phyloP scores from a whole-genome alignment of 2,797 vertebrate species.

The Arctocebus calabarensis region DNA sequence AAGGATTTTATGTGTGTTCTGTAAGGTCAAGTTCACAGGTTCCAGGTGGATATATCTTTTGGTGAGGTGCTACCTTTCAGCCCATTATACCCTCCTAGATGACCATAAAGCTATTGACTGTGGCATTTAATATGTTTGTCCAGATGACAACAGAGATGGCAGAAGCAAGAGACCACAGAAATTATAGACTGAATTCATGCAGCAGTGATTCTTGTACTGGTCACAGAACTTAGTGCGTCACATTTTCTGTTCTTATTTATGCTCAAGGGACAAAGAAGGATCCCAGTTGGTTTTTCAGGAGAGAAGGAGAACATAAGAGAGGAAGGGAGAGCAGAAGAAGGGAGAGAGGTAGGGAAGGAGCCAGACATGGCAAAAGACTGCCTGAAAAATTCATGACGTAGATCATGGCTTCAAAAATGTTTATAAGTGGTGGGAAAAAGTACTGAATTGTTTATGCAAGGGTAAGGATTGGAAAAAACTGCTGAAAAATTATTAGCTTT shows the following conservation, averaged over 20 bases:
- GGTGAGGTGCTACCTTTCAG: background rate
- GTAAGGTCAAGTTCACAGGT: background rate
- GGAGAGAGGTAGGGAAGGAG: background rate
- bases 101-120: background rate
- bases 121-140: background rate
- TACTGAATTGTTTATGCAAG: background rate
- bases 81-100: background rate
- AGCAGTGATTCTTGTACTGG: background rate
- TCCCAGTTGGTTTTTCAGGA: background rate
- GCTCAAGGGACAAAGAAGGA: background rate
- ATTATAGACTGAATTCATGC: background rate
- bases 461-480: background rate
- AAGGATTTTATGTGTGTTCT: background rate
- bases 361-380: background rate
- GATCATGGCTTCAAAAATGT: background rate
- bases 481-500: background rate
- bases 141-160: background rate
- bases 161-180: background rate
- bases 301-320: background rate
- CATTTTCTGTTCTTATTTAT: background rate
- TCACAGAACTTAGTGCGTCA: background rate
- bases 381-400: background rate
- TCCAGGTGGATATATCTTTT: background rate
- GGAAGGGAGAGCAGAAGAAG: background rate
- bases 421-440: conserved; percentile 5